Evolutionary conservation across 2,797 vertebrate genomes (phyloP), one percentile per base, ranked within the genome.

Genomic region (Scolopax rusticola): DNA sequence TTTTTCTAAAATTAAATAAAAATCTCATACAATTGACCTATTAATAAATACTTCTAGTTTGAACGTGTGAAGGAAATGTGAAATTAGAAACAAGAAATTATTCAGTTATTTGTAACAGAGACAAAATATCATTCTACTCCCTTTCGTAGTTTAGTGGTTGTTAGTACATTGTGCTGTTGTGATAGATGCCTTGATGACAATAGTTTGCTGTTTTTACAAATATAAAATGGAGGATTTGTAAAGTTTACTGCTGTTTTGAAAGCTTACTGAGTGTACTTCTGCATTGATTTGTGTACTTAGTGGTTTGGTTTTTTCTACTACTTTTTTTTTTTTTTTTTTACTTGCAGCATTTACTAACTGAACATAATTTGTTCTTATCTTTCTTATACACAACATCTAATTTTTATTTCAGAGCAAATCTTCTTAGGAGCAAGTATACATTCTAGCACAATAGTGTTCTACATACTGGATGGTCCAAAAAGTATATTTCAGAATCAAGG

Each of bases 281-380:
- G 18, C 27, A 6, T 36, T 76, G 3, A 12, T 75, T 2, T 5
- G 7, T 25, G 20, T 70, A 40, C 17, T 61, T 24, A 2, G 7
- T 51, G 10, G 8, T 20, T 59, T 43, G 18, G 5, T 25, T 1
- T 0, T 47, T 68, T 18, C 9, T 45, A 15, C 36, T 21, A 0
- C 3, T 6, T 6, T 25, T 51, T 53, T 56, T 60, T 50, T 28
- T 27, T 45, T 65, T 36, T 36, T 28, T 19, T 68, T 25, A 56
- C 25, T 82, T 4, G 0, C 8, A 38, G 13, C 2, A 6, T 4
- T 73, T 32, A 25, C 13, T 68, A 84, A 32, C 4, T 38, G 20
- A 41, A 43, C 3, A 1, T 48, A 9, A 33, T 78, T 83, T 77
- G 3, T 33, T 81, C 15, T 40, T 67, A 18, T 21, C 33, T 51